Evolutionary conservation across 2,888 invertebrate species (phyloP).

Genomic region (Dexiosoma caninum): DNA sequence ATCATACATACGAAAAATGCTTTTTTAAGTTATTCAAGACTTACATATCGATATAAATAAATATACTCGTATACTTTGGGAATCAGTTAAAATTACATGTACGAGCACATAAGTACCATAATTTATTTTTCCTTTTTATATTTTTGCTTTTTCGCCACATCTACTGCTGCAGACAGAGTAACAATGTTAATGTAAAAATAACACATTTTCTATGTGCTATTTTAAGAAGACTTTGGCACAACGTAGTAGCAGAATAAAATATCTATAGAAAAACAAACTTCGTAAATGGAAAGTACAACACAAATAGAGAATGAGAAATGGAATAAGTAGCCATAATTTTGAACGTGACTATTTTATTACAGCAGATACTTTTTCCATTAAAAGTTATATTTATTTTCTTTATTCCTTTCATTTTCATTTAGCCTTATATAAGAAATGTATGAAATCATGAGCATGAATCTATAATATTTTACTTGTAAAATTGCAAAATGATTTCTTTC

Average conservation of each 20-base stretch:
- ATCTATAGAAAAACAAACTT: background rate
- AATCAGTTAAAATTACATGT: too few species aligned
- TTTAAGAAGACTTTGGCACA: conserved; percentile 46
- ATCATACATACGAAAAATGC: too few species aligned
- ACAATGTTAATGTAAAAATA: conserved; percentile 38
- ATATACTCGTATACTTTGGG: too few species aligned
- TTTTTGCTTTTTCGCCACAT: too few species aligned
- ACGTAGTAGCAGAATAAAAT: conserved; percentile 3
- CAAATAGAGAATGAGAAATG: background rate
- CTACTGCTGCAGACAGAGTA: background rate
- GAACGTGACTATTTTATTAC: conserved; percentile 49
- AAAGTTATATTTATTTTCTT: background rate
- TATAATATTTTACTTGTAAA: conserved; percentile 32
- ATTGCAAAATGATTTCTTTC: too few species aligned
- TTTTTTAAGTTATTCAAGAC: too few species aligned
- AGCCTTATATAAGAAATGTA: background rate
- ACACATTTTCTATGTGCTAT: conserved; percentile 50
- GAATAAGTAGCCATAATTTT: conserved; percentile 40
- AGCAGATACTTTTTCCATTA: background rate
- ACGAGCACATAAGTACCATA: too few species aligned
- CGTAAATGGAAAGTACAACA: background rate
- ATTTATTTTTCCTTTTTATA: too few species aligned
- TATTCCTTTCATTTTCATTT: background rate
- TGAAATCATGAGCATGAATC: background rate
- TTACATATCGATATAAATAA: too few species aligned